phyloP scores from a whole-genome alignment of 1,140 invertebrate species.

The Dermatophagoides farinae region DNA sequence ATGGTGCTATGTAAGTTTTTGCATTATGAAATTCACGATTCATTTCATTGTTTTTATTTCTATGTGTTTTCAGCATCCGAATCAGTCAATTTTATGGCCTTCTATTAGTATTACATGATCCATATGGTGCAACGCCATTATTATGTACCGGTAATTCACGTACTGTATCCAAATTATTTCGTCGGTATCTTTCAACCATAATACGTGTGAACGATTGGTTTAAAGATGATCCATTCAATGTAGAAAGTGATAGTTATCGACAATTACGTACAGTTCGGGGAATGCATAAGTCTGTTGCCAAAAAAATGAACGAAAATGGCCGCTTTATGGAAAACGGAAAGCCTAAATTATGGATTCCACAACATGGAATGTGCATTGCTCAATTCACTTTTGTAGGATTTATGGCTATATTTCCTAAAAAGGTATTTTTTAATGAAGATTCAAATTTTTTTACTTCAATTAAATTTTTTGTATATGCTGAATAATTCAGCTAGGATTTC shows the following conservation, averaged over 20 bases:
- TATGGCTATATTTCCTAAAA: conserved; percentile 21
- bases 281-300: conserved; percentile 10
- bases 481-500: conserved; percentile 22
- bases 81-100: conserved; percentile 4
- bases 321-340: neutral
- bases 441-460: no score
- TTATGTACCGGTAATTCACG: conserved; percentile 6
- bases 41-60: neutral
- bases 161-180: conserved; percentile 9
- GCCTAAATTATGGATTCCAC: neutral
- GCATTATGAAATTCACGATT: neutral
- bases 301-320: conserved; percentile 5
- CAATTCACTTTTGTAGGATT: conserved; percentile 23
- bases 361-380: neutral
- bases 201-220: conserved; percentile 11
- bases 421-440: conserved; percentile 24
- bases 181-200: conserved; percentile 10
- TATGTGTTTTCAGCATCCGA: neutral
- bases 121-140: neutral
- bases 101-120: neutral
- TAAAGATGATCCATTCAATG: conserved; percentile 10
- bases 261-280: neutral
- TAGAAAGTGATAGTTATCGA: neutral
- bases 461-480: conserved; percentile 25
- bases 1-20: neutral